phyloP scores from a whole-genome alignment of 2,797 vertebrate species.

The Galago senegalensis region DNA sequence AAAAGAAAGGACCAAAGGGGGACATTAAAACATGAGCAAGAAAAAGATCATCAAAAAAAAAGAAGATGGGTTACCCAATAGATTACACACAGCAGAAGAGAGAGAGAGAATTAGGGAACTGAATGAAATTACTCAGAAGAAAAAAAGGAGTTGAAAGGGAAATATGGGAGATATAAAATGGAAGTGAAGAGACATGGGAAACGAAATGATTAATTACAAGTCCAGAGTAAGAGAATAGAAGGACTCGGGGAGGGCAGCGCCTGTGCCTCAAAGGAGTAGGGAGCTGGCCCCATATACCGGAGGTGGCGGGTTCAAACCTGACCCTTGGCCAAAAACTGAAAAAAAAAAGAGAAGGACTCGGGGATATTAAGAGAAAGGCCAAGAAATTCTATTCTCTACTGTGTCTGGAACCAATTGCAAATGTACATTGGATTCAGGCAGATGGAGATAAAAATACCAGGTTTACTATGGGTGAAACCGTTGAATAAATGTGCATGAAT shows the following conservation, averaged over 20 bases:
- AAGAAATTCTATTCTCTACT: background rate
- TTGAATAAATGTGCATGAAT: background rate
- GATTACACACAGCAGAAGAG: background rate
- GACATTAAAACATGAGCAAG: background rate
- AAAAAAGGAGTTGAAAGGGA: background rate
- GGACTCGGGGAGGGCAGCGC: background rate
- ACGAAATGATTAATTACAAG: background rate
- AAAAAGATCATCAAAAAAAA: background rate
- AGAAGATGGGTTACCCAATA: background rate
- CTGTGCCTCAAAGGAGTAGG: no score
- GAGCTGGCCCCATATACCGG: no score
- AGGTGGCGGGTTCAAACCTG: no score
- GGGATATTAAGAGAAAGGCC: background rate
- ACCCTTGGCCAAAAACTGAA: no score
- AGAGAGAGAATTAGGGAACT: conserved; percentile 13
- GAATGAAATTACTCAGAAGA: conserved; percentile 6
- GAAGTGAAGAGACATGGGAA: background rate
- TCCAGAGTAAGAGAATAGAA: background rate
- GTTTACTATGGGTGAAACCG: background rate
- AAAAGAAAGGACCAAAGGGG: background rate
- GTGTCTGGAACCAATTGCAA: background rate
- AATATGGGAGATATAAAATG: background rate
- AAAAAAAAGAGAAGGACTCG: background rate
- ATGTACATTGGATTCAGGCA: background rate
- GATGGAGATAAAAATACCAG: background rate